These are phyloP conservation scores for Hydrophis major DNA, from an alignment of 2,797 vertebrate genomes.

Conservation along the genomic window DNA sequence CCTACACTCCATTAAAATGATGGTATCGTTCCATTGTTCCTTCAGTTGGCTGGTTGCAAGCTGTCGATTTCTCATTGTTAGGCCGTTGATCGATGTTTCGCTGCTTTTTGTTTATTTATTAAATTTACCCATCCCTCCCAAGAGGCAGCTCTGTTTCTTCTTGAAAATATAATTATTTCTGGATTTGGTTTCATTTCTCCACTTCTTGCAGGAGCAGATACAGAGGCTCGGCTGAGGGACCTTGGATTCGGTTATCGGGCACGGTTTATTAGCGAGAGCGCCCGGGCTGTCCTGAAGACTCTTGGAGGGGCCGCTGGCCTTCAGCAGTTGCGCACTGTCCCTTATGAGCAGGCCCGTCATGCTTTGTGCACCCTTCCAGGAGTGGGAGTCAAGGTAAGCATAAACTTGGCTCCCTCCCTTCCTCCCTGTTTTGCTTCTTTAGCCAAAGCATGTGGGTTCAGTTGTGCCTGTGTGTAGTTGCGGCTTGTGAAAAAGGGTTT, in stretches of 20 bases:
- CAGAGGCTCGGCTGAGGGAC: slow-evolving; percentile 79
- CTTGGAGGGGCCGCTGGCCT: slow-evolving; percentile 77
- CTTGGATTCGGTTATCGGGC: slow-evolving; percentile 94
- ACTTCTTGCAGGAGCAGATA: slow-evolving; percentile 68
- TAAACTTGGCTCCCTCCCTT: fast-evolving
- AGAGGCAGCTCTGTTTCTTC: background rate
- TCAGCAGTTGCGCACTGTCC: slow-evolving; percentile 67
- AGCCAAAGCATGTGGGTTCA: background rate
- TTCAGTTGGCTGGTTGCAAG: background rate
- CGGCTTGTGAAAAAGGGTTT: background rate
- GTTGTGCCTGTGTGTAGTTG: background rate
- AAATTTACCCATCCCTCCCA: background rate
- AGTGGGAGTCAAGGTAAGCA: slow-evolving; percentile 86
- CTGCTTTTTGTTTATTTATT: background rate
- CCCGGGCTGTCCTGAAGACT: slow-evolving; percentile 75
- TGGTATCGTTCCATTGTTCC: background rate
- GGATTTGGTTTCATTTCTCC: background rate
- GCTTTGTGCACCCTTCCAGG: slow-evolving; percentile 86
- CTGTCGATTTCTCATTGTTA: background rate
- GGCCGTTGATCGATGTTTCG: background rate
- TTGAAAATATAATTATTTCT: background rate
- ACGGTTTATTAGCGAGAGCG: slow-evolving; percentile 83
- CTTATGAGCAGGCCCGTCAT: slow-evolving; percentile 80
- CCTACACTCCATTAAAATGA: background rate
- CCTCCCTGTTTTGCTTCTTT: background rate